Conservation (phyloP, 2,888 invertebrate species). For the Perizoma flavofasciatum region DNA sequence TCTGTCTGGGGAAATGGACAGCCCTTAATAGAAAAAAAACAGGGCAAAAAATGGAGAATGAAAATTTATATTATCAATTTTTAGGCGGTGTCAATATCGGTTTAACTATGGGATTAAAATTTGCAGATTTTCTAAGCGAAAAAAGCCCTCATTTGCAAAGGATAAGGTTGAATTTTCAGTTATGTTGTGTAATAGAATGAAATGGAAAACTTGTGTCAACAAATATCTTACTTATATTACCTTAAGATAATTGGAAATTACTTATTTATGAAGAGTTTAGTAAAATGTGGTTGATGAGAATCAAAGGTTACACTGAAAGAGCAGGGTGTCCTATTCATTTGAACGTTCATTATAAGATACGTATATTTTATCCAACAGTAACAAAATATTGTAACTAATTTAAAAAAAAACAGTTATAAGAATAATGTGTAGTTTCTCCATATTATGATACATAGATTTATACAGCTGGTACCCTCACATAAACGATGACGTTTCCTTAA, state of each 20-base stretch:
- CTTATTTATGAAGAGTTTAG: conserved; percentile 15
- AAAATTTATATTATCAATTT: conserved; percentile 71
- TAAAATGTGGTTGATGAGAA: no score
- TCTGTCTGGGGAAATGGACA: conserved; percentile 69
- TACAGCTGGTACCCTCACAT: conserved; percentile 32
- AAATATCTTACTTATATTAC: conserved; percentile 32
- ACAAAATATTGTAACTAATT: conserved; percentile 23
- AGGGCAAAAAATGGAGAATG: conserved; percentile 66
- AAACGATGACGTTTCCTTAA: conserved; percentile 54
- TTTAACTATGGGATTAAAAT: conserved; percentile 42
- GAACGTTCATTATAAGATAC: no score
- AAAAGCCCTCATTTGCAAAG: conserved; percentile 19
- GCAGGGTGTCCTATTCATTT: no score
- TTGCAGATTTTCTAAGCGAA: conserved; percentile 18
- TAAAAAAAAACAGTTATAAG: conserved; percentile 7
- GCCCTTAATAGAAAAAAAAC: conserved; percentile 78
- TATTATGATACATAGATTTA: conserved; percentile 35
- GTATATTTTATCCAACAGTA: background rate
- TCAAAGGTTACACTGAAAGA: no score
- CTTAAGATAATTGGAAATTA: conserved; percentile 24
- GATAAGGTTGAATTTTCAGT: conserved; percentile 21
- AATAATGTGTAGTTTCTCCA: conserved; percentile 15
- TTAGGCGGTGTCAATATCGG: conserved; percentile 53
- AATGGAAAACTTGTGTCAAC: conserved; percentile 39
- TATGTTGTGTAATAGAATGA: conserved; percentile 26